Evolutionary conservation across 2,113 vertebrate genomes (phyloP), one percentile per base, ranked within the genome.

Genomic region (Scomber scombrus): DNA sequence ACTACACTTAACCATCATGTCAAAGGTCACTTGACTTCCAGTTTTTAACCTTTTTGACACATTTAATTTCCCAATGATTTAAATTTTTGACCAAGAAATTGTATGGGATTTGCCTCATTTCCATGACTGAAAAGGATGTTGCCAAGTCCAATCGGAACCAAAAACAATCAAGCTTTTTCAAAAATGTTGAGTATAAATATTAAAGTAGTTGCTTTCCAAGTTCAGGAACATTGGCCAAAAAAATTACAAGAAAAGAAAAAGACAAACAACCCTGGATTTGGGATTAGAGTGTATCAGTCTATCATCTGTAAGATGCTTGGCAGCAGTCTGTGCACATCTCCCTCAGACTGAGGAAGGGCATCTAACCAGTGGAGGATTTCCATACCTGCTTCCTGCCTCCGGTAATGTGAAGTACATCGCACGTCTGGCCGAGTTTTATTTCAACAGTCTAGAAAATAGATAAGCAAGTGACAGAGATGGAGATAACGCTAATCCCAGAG

Each of bases 391-490:
- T 55, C 51, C 77, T 19, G 71, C 90, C 83, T 81, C 55, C 7
- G 26, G 78, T 90, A 91, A 94, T 93, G 88, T 92, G 50, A 81
- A 92, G 81, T 84, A 81, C 89, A 93, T 93, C 91, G 82, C 88
- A 84, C 45, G 71, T 85, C 86, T 88, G 75, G 66, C 70, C 29
- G 21, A 80, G 88, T 90, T 92, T 92, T 85, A 92, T 88, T 93
- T 94, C 87, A 85, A 91, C 85, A 89, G 90, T 80, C 81, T 75
- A 74, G 75, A 78, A 90, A 85, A 90, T 26, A 85, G 92, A 94
- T 94, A 91, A 94, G 92, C 84, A 80, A 87, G 90, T 92, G 87
- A 89, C 88, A 87, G 70, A 87, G 92, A 91, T 87, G 80, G 86
- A 86, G 89, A 92, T 93, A 85, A 67, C 34, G 34, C 80, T 90